These are phyloP conservation scores for Sceloporus undulatus DNA, from an alignment of 2,113 vertebrate genomes.

Conservation along the genomic window DNA sequence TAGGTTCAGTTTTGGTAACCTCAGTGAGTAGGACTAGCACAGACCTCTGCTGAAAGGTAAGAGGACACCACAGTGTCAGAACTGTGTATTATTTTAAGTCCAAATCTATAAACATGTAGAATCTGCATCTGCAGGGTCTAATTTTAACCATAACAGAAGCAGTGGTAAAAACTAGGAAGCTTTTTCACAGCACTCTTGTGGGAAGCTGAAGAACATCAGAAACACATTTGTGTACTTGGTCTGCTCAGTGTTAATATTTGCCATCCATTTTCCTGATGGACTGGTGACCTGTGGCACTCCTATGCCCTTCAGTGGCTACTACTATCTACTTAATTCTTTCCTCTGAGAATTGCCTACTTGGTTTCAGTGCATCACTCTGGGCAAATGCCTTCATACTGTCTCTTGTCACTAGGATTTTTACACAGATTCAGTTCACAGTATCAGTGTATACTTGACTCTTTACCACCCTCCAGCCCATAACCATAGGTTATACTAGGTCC, in stretches of 20 bases:
- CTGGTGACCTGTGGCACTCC: neutral
- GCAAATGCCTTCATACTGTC: no score
- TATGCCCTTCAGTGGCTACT: no score
- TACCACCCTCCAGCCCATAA: no score
- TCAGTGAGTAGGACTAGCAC: neutral
- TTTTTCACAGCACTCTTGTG: neutral
- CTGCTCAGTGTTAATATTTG: neutral
- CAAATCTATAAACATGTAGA: neutral
- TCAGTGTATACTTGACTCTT: no score
- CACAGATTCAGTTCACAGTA: no score
- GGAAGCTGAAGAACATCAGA: neutral
- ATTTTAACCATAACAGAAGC: neutral
- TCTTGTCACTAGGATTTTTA: no score
- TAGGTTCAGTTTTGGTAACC: neutral
- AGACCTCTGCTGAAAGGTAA: neutral
- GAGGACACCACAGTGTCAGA: neutral
- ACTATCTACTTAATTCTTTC: no score
- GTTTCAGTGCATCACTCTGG: no score
- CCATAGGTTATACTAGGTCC: no score
- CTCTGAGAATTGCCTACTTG: no score
- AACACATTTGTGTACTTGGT: neutral
- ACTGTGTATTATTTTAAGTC: neutral
- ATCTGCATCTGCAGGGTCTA: neutral
- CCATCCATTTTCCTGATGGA: neutral
- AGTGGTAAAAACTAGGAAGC: neutral